phyloP scores from a whole-genome alignment of 2,797 vertebrate species.

The Sebastiscus albofasciatus region DNA sequence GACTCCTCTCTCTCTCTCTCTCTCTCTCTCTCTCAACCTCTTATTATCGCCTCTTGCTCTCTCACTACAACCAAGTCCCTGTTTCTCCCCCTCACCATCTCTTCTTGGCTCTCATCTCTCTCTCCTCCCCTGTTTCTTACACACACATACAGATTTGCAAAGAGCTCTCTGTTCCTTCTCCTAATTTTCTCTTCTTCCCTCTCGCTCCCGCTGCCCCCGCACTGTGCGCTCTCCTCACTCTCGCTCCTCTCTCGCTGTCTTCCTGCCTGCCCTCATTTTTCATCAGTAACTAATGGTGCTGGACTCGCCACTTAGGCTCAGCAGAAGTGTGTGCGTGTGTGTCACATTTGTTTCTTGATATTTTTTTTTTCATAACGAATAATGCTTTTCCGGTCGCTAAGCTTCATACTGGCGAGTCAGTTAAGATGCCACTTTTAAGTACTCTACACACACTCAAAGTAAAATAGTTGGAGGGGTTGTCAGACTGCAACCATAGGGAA shows the following conservation, averaged over 20 bases:
- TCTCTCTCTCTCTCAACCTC: background rate
- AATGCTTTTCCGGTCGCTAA: slow-evolving; percentile 17
- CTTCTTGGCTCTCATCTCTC: slow-evolving; percentile 1
- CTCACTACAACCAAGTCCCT: slow-evolving; percentile 27
- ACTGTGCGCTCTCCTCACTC: slow-evolving; percentile 13
- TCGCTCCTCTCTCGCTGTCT: slow-evolving; percentile 28
- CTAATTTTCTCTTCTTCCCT: slow-evolving; percentile 40
- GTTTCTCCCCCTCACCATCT: slow-evolving; percentile 11
- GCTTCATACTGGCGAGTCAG: slow-evolving; percentile 27
- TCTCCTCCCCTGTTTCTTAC: background rate
- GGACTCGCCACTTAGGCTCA: slow-evolving; percentile 63
- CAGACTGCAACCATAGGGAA: background rate
- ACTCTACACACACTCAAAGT: background rate
- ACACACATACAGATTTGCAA: slow-evolving; percentile 41
- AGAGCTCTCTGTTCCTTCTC: slow-evolving; percentile 53
- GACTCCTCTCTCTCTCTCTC: background rate
- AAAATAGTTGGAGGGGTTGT: background rate
- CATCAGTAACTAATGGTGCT: slow-evolving; percentile 62
- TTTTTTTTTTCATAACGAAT: slow-evolving; percentile 7
- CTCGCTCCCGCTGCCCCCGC: background rate
- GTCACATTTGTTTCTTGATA: slow-evolving; percentile 38
- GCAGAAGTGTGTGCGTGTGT: slow-evolving; percentile 25
- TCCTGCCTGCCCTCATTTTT: slow-evolving; percentile 61
- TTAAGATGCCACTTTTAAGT: slow-evolving; percentile 43
- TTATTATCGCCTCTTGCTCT: slow-evolving; percentile 4